Conservation (phyloP, 2,797 vertebrate genomes). For the Podargus strigoides region DNA sequence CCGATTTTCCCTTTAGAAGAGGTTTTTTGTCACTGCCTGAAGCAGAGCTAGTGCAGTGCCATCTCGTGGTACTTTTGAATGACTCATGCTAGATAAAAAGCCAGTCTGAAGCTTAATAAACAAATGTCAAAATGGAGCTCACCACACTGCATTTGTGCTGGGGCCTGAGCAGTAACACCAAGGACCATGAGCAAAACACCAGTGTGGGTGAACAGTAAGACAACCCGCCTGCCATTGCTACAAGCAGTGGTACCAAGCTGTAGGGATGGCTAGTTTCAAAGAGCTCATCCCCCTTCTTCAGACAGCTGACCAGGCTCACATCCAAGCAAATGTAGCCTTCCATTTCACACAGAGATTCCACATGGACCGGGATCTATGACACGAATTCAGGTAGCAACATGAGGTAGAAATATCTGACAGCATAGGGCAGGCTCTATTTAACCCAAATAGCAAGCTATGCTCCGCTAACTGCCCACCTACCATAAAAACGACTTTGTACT, state of each 20-base stretch:
- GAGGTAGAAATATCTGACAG: not conserved
- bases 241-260: not conserved
- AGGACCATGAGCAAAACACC: fast-evolving
- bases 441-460: not conserved
- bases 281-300: fast-evolving
- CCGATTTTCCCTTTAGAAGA: not conserved
- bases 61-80: conserved; percentile 25
- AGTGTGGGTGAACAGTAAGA: not conserved
- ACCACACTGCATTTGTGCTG: not conserved
- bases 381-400: fast-evolving
- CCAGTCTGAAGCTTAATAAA: not conserved
- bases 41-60: conserved; percentile 45
- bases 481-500: not conserved
- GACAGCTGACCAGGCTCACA: not conserved
- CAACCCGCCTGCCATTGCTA: not conserved
- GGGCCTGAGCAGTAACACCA: not conserved
- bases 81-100: not conserved
- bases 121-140: not conserved
- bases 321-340: not conserved
- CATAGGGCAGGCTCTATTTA: not conserved
- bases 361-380: not conserved
- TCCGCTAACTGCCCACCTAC: not conserved
- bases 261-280: not conserved
- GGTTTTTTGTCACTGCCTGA: not conserved
- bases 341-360: not conserved